Evolutionary conservation across 2,888 invertebrate genomes (phyloP).

Genomic region (Germaria angustata): DNA sequence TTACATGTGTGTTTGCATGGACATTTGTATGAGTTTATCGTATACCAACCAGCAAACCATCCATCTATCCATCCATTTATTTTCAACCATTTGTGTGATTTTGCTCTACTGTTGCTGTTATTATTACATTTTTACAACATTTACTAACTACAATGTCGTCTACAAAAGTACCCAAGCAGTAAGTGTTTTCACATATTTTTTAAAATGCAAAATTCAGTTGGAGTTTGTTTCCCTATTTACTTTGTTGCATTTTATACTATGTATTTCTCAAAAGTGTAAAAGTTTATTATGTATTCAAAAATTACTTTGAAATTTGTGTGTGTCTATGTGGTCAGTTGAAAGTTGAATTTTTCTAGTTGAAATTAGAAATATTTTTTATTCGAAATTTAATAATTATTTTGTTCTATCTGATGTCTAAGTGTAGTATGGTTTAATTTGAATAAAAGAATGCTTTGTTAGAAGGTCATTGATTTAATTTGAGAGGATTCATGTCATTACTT

Average conservation of each 20-base stretch:
- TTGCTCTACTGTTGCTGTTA: conserved; percentile 31
- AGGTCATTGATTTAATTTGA: neutral
- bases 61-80: neutral
- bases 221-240: conserved; percentile 68
- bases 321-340: neutral
- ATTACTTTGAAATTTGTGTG: conserved; percentile 15
- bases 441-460: neutral
- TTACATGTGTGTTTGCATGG: neutral
- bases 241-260: conserved; percentile 61
- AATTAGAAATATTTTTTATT: neutral
- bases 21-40: neutral
- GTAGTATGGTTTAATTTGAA: neutral
- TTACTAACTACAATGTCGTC: conserved; percentile 48
- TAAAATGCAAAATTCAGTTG: conserved; percentile 64
- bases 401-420: neutral
- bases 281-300: conserved; percentile 15
- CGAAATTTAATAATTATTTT: neutral
- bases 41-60: conserved; percentile 22
- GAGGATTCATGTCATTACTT: neutral
- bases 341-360: neutral
- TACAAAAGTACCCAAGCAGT: conserved; percentile 49
- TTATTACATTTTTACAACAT: conserved; percentile 52
- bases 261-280: conserved; percentile 41
- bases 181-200: conserved; percentile 57
- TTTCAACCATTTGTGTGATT: conserved; percentile 14